These are phyloP conservation scores for Zalophus californianus DNA, from an alignment of 2,797 vertebrate species.

Conservation along the genomic window DNA sequence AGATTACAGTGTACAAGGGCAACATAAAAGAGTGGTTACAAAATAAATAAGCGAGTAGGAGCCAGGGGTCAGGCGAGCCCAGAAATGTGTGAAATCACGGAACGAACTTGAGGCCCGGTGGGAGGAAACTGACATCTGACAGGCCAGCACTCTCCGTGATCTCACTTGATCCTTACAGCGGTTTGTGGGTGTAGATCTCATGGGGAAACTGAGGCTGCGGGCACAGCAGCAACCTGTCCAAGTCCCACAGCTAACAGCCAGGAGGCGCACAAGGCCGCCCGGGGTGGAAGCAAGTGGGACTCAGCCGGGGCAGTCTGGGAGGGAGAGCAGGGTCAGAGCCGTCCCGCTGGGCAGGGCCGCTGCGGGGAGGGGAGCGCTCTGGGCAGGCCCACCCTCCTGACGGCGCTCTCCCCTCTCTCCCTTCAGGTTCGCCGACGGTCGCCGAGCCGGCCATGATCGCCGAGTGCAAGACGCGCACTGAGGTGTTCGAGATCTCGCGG, in stretches of 20 bases:
- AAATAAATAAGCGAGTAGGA: not conserved
- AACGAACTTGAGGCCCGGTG: not conserved
- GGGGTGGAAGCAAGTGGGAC: not conserved
- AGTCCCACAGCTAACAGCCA: not conserved
- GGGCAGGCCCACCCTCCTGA: not conserved
- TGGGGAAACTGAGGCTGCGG: not conserved
- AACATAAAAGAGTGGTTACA: rapidly evolving
- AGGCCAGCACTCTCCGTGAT: not conserved
- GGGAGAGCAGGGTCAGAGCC: not conserved
- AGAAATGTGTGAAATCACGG: not conserved
- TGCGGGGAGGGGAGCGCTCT: not conserved
- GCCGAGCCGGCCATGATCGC: slow-evolving; percentile 92
- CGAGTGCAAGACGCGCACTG: slow-evolving; percentile 93
- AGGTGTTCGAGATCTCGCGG: slow-evolving; percentile 95
- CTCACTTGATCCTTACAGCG: not conserved
- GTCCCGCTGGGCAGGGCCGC: not conserved
- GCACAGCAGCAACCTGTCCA: not conserved
- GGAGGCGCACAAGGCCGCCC: not conserved
- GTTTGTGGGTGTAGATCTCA: not conserved
- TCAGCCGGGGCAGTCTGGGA: not conserved
- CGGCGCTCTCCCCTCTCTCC: not conserved
- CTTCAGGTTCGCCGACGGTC: slow-evolving; percentile 82
- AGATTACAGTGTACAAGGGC: not conserved
- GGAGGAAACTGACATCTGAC: not conserved
- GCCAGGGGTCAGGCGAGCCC: not conserved